Percentiles rank a stretch among this genome's conserved stretches.
phyloP scores from a whole-genome alignment of 2,113 vertebrate genomes.

The Planiliza haematocheilus region DNA sequence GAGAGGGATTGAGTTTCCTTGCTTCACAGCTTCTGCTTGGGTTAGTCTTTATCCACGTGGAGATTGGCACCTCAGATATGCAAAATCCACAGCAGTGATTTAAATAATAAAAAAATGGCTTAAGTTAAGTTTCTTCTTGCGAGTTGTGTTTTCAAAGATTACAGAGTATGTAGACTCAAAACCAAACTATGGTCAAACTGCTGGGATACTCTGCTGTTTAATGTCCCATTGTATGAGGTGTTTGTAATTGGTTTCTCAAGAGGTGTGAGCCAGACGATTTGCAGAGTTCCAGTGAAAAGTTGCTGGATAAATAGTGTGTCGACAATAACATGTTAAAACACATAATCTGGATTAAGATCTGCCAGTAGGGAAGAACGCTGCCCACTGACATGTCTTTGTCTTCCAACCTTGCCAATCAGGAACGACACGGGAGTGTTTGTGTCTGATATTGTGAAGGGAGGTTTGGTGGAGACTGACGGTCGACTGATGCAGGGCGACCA shows the following conservation, averaged over 20 bases:
- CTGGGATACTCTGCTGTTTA: conserved; percentile 12
- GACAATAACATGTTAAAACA: not conserved
- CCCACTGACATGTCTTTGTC: not conserved
- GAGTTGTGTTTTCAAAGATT: not conserved
- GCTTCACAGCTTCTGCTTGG: conserved; percentile 47
- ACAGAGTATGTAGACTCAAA: not conserved
- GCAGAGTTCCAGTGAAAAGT: conserved; percentile 20
- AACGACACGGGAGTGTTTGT: conserved; percentile 96
- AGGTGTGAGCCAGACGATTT: not conserved
- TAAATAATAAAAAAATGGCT: not conserved
- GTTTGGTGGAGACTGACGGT: conserved; percentile 90
- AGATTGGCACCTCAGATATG: conserved; percentile 42
- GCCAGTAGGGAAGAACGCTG: not conserved
- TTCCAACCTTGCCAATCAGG: conserved; percentile 75
- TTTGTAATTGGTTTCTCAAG: conserved; percentile 4
- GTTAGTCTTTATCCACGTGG: conserved; percentile 59
- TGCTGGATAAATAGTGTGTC: conserved; percentile 17
- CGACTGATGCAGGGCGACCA: conserved; percentile 95
- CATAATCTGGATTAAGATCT: not conserved
- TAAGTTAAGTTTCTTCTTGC: not conserved
- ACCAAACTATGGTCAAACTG: not conserved
- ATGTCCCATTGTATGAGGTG: conserved; percentile 31
- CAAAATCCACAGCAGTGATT: not conserved
- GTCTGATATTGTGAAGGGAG: conserved; percentile 96
- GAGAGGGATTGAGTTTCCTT: conserved; percentile 42